Evolutionary conservation across 2,113 vertebrate species (phyloP).

Genomic region (Phrynosoma blainvillii): DNA sequence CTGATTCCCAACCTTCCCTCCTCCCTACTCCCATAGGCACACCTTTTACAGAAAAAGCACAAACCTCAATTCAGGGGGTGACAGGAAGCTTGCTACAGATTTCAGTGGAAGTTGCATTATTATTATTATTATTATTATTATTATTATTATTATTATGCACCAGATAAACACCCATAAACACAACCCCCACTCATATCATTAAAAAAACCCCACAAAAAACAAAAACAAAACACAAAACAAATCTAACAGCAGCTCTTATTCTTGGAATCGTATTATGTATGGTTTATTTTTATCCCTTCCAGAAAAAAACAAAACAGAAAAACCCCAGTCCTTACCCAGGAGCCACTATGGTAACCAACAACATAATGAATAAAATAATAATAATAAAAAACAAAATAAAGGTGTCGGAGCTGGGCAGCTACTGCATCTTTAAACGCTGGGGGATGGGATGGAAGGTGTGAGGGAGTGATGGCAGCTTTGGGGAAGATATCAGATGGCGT

Average conservation of each 20-base stretch:
- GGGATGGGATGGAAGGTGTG: slow-evolving; percentile 42
- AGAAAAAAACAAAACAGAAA: not conserved
- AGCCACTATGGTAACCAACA: slow-evolving; percentile 33
- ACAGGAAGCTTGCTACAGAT: slow-evolving; percentile 9
- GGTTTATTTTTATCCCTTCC: slow-evolving; percentile 13
- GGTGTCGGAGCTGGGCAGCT: slow-evolving; percentile 23
- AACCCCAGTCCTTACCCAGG: not conserved
- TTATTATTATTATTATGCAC: not conserved
- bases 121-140: not conserved
- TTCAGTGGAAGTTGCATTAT: not conserved
- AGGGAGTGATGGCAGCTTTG: slow-evolving; percentile 25
- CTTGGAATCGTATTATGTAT: not conserved
- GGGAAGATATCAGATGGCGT: slow-evolving; percentile 24
- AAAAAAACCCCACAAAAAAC: too few species aligned
- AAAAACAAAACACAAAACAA: not conserved
- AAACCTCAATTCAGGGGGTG: slow-evolving; percentile 8
- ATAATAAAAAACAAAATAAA: slow-evolving; percentile 14
- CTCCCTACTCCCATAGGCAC: not conserved
- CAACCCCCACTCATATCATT: not conserved
- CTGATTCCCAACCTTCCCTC: not conserved
- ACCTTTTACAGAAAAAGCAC: slow-evolving; percentile 9
- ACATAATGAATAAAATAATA: slow-evolving; percentile 20
- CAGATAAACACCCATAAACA: slow-evolving; percentile 2
- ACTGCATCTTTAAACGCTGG: slow-evolving; percentile 32
- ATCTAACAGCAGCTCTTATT: not conserved